Evolutionary conservation across 2,113 vertebrate genomes (phyloP).

Genomic region (Zonotrichia leucophrys): DNA sequence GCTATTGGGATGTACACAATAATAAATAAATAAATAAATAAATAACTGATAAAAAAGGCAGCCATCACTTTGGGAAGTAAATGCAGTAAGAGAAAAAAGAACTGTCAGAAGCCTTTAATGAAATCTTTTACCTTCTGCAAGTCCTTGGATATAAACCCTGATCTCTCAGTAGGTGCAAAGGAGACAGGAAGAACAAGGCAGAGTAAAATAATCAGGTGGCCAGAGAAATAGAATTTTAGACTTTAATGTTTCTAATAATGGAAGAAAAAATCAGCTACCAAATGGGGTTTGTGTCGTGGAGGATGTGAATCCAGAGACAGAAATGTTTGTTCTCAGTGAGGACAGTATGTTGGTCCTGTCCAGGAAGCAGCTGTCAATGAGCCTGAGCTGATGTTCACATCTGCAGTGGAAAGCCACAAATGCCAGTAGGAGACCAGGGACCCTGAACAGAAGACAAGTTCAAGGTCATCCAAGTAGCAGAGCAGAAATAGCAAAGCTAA

Average conservation of each 20-base stretch:
- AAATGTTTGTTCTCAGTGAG: background rate
- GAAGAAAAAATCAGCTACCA: background rate
- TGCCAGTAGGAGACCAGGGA: background rate
- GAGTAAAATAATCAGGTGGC: background rate
- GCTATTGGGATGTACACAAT: background rate
- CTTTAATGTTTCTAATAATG: background rate
- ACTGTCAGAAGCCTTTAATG: background rate
- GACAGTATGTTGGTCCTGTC: background rate
- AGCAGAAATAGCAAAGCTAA: background rate
- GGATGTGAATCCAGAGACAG: background rate
- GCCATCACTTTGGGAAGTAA: background rate
- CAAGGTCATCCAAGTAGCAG: background rate
- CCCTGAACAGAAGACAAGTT: background rate
- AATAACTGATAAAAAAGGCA: background rate
- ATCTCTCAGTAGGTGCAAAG: background rate
- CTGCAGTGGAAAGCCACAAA: background rate
- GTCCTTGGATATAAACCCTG: background rate
- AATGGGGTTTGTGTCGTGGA: background rate
- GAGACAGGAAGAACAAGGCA: background rate
- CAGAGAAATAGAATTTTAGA: background rate
- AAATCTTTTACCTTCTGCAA: background rate
- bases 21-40: background rate
- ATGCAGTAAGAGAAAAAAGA: background rate
- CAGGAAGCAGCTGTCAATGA: background rate
- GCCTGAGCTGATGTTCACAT: background rate